phyloP scores from a whole-genome alignment of 2,888 invertebrate species.

The Parasteatoda lunata region DNA sequence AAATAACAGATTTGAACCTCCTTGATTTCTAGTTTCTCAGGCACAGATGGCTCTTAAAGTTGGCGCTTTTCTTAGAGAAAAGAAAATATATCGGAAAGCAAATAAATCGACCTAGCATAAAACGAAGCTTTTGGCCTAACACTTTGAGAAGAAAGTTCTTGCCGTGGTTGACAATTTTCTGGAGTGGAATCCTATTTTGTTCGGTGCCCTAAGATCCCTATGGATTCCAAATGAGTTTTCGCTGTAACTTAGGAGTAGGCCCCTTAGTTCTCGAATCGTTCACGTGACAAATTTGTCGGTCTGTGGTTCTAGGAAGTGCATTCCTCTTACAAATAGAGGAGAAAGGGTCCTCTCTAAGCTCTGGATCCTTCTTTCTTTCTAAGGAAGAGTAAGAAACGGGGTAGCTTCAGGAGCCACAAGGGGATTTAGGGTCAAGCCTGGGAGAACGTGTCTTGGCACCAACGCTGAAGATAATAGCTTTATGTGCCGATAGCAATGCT shows the following conservation, averaged over 20 bases:
- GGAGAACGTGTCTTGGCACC: slow-evolving; percentile 42
- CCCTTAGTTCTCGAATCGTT: slow-evolving; percentile 24
- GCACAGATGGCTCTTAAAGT: slow-evolving; percentile 49
- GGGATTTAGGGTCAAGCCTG: slow-evolving; percentile 49
- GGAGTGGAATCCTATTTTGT: slow-evolving; percentile 43
- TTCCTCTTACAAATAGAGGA: slow-evolving; percentile 43
- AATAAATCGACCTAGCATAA: slow-evolving; percentile 49
- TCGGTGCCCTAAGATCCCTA: slow-evolving; percentile 20
- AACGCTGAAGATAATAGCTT: slow-evolving; percentile 50
- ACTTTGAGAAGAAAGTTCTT: slow-evolving; percentile 25
- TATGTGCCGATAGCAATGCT: slow-evolving; percentile 46
- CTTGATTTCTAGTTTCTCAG: slow-evolving; percentile 31
- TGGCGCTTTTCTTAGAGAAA: slow-evolving; percentile 27
- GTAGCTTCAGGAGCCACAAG: slow-evolving; percentile 43
- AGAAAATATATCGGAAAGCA: slow-evolving; percentile 45
- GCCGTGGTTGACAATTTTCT: slow-evolving; percentile 50
- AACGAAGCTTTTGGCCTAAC: slow-evolving; percentile 11
- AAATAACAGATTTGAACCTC: background rate
- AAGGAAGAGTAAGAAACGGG: slow-evolving; percentile 23
- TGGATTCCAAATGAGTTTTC: slow-evolving; percentile 48
- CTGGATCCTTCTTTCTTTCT: slow-evolving; percentile 41
- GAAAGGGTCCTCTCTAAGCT: slow-evolving; percentile 14
- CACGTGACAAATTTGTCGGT: slow-evolving; percentile 63
- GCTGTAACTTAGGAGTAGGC: slow-evolving; percentile 53
- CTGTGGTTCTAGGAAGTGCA: slow-evolving; percentile 39